These are phyloP conservation scores for Drosophila fungiperda DNA, from an alignment of 2,888 invertebrate genomes.

Conservation along the genomic window DNA sequence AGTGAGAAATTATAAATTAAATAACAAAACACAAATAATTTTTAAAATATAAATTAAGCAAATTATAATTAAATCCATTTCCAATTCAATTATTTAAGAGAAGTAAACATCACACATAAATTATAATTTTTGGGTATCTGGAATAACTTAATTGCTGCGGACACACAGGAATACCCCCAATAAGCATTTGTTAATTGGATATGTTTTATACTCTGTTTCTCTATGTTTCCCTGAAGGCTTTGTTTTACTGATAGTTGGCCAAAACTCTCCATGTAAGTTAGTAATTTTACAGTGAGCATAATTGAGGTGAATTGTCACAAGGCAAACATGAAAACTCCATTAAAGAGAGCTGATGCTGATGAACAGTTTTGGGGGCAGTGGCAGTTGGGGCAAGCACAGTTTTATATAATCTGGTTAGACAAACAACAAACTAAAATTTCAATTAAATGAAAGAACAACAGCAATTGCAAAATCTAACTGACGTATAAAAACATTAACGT, in stretches of 20 bases:
- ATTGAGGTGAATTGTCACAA: conserved; percentile 55
- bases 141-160: not conserved
- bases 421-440: conserved; percentile 51
- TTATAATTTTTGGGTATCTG: not conserved
- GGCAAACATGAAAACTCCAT: conserved; percentile 67
- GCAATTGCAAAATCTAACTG: conserved; percentile 1
- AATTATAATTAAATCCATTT: not conserved
- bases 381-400: conserved; percentile 7
- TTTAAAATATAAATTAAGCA: not conserved
- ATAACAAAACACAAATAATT: too few relatives aligned
- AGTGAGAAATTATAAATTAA: not conserved
- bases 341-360: conserved; percentile 32
- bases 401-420: conserved; percentile 55
- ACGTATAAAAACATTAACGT: conserved; percentile 18
- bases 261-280: conserved; percentile 32
- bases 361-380: not conserved
- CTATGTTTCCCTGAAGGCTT: not conserved
- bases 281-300: conserved; percentile 51
- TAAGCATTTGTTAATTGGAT: not conserved
- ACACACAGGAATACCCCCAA: not conserved
- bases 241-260: conserved; percentile 12
- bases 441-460: conserved; percentile 42
- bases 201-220: not conserved
- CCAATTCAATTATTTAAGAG: not conserved
- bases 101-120: not conserved